These are phyloP conservation scores for Drosophila auraria DNA, from an alignment of 1,140 invertebrate genomes.

Conservation along the genomic window DNA sequence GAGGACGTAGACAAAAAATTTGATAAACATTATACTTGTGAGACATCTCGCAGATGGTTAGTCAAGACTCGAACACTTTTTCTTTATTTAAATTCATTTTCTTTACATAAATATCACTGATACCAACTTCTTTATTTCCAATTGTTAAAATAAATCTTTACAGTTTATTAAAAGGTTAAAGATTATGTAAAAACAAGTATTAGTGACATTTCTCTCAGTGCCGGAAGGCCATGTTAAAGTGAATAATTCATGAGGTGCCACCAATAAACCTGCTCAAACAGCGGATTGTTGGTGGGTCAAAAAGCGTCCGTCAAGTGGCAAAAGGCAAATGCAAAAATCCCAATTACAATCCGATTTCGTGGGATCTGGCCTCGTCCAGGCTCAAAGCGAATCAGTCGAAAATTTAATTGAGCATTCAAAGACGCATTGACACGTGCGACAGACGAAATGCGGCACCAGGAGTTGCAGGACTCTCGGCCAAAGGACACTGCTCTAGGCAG, in stretches of 20 bases:
- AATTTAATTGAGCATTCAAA: constrained; percentile 84
- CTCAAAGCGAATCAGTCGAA: constrained; percentile 47
- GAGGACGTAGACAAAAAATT: too few relatives aligned
- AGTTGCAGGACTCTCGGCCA: constrained; percentile 32
- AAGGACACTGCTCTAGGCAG: constrained; percentile 7
- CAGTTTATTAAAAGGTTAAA: too few relatives aligned
- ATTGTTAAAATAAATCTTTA: background rate
- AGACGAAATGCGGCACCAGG: constrained; percentile 29
- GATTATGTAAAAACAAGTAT: background rate
- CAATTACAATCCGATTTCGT: constrained; percentile 56
- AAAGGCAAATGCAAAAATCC: constrained; percentile 63
- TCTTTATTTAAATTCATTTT: too few relatives aligned
- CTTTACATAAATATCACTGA: background rate
- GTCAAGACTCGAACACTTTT: too few relatives aligned
- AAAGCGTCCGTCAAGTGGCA: constrained; percentile 36
- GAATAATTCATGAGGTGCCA: constrained; percentile 55
- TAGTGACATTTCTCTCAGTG: background rate
- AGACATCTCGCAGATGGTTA: too few relatives aligned
- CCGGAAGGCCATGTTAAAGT: constrained; percentile 21
- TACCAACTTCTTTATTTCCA: background rate
- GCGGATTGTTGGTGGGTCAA: constrained; percentile 32
- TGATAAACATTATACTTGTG: too few relatives aligned
- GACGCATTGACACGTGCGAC: constrained; percentile 73
- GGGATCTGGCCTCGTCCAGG: constrained; percentile 2
- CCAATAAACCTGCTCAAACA: constrained; percentile 23